These are phyloP conservation scores for Macrochelys suwanniensis DNA, from an alignment of 2,797 vertebrate species.

Conservation along the genomic window DNA sequence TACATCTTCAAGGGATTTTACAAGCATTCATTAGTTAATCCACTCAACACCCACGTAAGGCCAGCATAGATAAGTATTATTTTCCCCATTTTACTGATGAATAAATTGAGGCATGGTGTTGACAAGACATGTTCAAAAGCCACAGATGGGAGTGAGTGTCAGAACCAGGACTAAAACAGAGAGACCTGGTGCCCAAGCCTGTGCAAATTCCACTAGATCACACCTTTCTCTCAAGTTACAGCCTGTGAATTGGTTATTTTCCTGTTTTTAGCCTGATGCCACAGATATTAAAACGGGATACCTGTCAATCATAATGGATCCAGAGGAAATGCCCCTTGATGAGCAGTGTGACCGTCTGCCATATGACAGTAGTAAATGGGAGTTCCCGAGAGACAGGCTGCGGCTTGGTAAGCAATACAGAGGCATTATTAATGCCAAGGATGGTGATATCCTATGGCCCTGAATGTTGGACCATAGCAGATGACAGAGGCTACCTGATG, in stretches of 20 bases:
- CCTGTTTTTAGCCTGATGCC: constrained; percentile 84
- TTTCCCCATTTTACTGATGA: background rate
- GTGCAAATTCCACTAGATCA: background rate
- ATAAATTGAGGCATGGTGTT: background rate
- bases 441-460: accelerated
- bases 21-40: background rate
- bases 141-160: background rate
- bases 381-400: constrained; percentile 94
- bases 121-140: background rate
- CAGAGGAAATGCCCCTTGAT: constrained; percentile 91
- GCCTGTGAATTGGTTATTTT: background rate
- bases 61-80: background rate
- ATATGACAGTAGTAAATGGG: constrained; percentile 95
- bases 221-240: background rate
- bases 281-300: constrained; percentile 93
- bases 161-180: background rate
- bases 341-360: constrained; percentile 94
- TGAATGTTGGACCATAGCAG: accelerated
- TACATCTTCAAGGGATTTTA: background rate
- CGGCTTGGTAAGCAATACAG: constrained; percentile 85
- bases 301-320: constrained; percentile 96
- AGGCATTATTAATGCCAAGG: accelerated
- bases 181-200: background rate
- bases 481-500: background rate
- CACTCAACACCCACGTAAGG: background rate